Percentiles rank a stretch among this genome's conserved stretches.
phyloP scores from a whole-genome alignment of 2,797 vertebrate species.

The Channallabes apus region DNA sequence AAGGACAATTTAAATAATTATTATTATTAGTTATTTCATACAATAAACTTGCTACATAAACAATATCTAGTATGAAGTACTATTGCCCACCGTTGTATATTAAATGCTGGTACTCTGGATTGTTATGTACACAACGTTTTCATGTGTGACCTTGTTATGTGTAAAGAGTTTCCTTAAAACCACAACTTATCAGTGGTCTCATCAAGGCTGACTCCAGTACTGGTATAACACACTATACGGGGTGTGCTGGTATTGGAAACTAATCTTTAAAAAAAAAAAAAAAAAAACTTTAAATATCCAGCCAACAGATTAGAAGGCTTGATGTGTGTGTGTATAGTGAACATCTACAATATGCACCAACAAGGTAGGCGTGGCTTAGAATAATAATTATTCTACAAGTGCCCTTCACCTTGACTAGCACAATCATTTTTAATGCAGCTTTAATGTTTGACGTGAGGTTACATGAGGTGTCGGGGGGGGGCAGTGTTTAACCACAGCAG shows the following conservation, averaged over 20 bases:
- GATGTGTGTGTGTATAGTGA: background rate
- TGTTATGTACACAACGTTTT: background rate
- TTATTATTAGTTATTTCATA: too few relatives aligned
- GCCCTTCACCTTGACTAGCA: background rate
- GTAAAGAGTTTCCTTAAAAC: background rate
- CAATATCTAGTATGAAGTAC: too few relatives aligned
- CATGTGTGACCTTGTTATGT: background rate
- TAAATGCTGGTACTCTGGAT: background rate
- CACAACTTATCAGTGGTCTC: background rate
- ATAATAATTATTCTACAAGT: background rate
- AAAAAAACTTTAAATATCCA: background rate
- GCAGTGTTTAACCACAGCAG: background rate
- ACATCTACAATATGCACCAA: background rate
- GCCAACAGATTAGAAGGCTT: background rate
- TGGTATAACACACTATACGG: background rate
- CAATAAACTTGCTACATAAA: too few relatives aligned
- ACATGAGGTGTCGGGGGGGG: too few relatives aligned
- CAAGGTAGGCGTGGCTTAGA: too few relatives aligned
- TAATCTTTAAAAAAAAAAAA: background rate
- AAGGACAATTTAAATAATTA: too few relatives aligned
- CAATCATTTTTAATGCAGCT: background rate
- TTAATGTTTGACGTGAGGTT: too few relatives aligned
- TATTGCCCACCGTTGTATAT: too few relatives aligned
- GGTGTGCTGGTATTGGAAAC: background rate
- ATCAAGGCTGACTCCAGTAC: conserved; percentile 11